phyloP scores from a whole-genome alignment of 2,888 invertebrate genomes.

The Ametastegia equiseti region DNA sequence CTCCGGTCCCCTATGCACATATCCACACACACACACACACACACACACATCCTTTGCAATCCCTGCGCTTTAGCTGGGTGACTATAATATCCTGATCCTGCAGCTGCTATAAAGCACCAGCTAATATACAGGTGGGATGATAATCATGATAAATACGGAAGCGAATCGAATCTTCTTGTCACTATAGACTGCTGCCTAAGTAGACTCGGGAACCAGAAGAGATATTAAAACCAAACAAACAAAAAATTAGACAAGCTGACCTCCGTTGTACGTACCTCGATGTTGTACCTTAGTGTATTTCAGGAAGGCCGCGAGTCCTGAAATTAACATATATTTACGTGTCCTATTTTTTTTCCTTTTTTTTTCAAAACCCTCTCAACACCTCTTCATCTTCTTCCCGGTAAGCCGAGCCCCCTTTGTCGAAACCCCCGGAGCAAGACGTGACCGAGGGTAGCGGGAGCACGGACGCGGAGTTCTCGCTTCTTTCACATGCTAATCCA shows the following conservation, averaged over 20 bases:
- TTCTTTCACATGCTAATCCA: conserved; percentile 75
- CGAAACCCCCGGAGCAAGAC: conserved; percentile 44
- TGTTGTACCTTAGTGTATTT: not conserved
- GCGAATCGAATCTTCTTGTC: not conserved
- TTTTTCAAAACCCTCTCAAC: conserved; percentile 53
- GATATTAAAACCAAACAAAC: not conserved
- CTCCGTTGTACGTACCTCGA: not conserved
- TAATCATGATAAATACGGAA: not conserved
- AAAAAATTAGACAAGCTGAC: not conserved
- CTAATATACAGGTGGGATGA: not conserved
- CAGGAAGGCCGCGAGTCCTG: conserved; percentile 49
- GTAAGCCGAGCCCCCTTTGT: conserved; percentile 36
- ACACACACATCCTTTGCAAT: conserved; percentile 8
- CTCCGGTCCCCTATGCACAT: conserved; percentile 17
- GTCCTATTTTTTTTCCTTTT: conserved; percentile 52
- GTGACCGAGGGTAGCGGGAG: conserved; percentile 39
- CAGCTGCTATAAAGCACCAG: not conserved
- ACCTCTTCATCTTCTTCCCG: conserved; percentile 46
- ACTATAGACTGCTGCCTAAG: not conserved
- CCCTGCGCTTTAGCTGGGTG: conserved; percentile 1
- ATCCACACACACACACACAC: conserved; percentile 16
- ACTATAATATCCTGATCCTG: not conserved
- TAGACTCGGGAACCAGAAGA: not conserved
- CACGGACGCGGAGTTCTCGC: conserved; percentile 22
- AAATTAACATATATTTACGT: conserved; percentile 59